Evolutionary conservation across 1,140 invertebrate species (phyloP).

Genomic region (Bathynomus jamesi): DNA sequence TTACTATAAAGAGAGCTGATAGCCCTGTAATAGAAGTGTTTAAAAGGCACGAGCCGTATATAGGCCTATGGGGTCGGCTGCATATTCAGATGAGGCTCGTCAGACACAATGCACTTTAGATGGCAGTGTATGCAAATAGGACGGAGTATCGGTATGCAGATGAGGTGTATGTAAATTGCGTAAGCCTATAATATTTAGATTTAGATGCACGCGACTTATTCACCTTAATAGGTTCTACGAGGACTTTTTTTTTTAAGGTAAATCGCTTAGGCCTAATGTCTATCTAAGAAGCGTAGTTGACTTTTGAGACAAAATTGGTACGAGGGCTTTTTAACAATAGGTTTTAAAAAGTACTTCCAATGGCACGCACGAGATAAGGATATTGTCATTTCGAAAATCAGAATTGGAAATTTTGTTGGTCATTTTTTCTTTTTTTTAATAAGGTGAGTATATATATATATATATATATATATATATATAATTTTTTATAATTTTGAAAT

Average conservation of each 20-base stretch:
- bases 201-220: slow-evolving; percentile 21
- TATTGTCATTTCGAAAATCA: too few species aligned
- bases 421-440: too few species aligned
- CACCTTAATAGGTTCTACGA: not conserved
- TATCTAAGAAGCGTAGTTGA: too few species aligned
- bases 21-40: not conserved
- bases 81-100: slow-evolving; percentile 26
- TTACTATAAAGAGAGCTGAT: not conserved
- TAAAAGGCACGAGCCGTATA: not conserved
- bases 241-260: slow-evolving; percentile 10
- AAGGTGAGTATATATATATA: too few species aligned
- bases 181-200: slow-evolving; percentile 34
- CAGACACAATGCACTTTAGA: slow-evolving; percentile 26
- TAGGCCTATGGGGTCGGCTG: slow-evolving; percentile 8
- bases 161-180: slow-evolving; percentile 26
- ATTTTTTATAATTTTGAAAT: too few species aligned
- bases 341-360: not conserved
- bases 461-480: too few species aligned
- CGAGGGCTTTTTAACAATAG: not conserved
- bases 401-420: too few species aligned
- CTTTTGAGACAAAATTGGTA: too few species aligned
- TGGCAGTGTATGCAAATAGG: slow-evolving; percentile 32
- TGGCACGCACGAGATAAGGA: too few species aligned
- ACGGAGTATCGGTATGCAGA: not conserved
- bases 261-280: not conserved